phyloP scores from a whole-genome alignment of 2,888 invertebrate species.

The Syritta pipiens region DNA sequence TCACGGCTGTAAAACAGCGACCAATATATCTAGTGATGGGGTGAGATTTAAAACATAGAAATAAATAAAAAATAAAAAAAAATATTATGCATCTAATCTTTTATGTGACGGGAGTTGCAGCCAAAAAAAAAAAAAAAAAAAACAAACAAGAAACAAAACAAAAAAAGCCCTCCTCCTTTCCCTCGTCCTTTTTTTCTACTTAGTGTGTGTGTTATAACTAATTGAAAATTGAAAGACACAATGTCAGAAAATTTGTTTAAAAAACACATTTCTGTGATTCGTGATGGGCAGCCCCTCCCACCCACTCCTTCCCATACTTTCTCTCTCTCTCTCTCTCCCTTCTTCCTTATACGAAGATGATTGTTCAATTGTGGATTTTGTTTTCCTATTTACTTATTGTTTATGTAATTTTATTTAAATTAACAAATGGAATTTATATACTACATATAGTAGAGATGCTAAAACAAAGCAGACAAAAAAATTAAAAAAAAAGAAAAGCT shows the following conservation, averaged over 20 bases:
- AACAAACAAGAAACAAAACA: conserved; percentile 9
- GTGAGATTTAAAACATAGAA: conserved; percentile 54
- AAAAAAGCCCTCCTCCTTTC: no score
- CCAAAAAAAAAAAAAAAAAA: no score
- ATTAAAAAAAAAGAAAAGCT: conserved; percentile 34
- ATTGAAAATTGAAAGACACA: conserved; percentile 24
- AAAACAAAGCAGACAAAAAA: conserved; percentile 9
- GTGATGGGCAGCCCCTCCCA: conserved; percentile 55
- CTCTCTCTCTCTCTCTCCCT: no score
- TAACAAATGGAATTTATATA: conserved; percentile 49
- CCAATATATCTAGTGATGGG: conserved; percentile 43
- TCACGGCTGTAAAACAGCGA: conserved; percentile 58
- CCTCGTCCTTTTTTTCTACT: conserved; percentile 35
- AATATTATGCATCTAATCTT: conserved; percentile 33
- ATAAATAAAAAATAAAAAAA: conserved; percentile 17
- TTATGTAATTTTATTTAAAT: conserved; percentile 50
- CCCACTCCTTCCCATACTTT: conserved; percentile 7
- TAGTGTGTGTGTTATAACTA: conserved; percentile 45
- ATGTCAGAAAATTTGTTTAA: conserved; percentile 57
- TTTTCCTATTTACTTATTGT: conserved; percentile 26
- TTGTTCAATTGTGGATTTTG: conserved; percentile 32
- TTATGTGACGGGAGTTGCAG: conserved; percentile 20
- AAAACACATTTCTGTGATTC: conserved; percentile 66
- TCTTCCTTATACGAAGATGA: conserved; percentile 13
- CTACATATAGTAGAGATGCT: conserved; percentile 43